Evolutionary conservation across 2,113 vertebrate genomes (phyloP).

Genomic region (Urocolius indicus): DNA sequence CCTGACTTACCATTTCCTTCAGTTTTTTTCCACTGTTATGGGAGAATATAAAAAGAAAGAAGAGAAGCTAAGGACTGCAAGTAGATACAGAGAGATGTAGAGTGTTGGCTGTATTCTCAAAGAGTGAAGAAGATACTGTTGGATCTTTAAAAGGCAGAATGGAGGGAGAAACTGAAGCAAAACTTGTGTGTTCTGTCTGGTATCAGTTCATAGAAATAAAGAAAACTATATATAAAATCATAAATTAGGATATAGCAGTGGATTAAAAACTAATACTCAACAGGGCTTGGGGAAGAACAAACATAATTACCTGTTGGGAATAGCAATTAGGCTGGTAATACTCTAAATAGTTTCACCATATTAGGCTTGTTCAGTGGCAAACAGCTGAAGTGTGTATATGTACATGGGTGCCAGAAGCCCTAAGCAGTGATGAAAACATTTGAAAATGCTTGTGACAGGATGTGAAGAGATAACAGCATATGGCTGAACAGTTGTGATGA

Average conservation of each 20-base stretch:
- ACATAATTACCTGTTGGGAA: not conserved
- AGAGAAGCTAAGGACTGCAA: not conserved
- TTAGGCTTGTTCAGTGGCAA: not conserved
- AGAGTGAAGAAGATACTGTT: not conserved
- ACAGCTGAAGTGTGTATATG: not conserved
- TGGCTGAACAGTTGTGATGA: conserved; percentile 30
- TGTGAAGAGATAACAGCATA: conserved; percentile 17
- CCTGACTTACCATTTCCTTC: not conserved
- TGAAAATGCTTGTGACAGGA: conserved; percentile 3
- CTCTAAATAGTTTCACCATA: not conserved
- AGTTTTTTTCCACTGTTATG: not conserved
- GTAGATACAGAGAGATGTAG: not conserved
- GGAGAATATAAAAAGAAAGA: not conserved
- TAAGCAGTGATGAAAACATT: conserved; percentile 20
- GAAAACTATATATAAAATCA: not conserved
- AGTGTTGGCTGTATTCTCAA: not conserved
- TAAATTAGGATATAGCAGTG: not conserved
- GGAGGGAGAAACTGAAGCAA: not conserved
- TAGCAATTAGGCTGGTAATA: not conserved
- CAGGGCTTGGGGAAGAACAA: not conserved
- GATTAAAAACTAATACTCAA: not conserved
- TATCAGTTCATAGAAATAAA: not conserved
- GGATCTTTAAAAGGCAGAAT: not conserved
- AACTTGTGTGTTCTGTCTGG: not conserved
- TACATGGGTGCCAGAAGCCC: not conserved